These are phyloP conservation scores for Pseudopipra pipra DNA, from an alignment of 2,113 vertebrate genomes.

Conservation along the genomic window DNA sequence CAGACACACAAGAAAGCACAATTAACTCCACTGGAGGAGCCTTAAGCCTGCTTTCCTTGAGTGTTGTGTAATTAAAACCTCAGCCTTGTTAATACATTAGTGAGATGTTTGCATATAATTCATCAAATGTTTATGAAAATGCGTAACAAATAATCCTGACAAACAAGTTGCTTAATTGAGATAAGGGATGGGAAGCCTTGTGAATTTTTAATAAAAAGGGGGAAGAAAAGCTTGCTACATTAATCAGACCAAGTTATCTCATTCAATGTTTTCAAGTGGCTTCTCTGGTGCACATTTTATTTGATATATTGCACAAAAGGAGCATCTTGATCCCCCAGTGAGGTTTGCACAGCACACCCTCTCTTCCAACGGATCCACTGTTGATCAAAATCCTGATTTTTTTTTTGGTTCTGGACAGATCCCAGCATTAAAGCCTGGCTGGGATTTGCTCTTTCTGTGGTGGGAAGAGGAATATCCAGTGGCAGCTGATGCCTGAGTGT, in stretches of 20 bases:
- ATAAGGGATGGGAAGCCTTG: conserved; percentile 60
- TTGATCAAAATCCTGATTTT: background rate
- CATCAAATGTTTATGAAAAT: conserved; percentile 73
- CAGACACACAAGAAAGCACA: background rate
- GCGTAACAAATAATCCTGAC: conserved; percentile 63
- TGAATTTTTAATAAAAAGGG: conserved; percentile 71
- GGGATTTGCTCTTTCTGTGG: background rate
- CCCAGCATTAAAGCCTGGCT: background rate
- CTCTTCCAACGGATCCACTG: background rate
- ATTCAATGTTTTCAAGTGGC: conserved; percentile 14
- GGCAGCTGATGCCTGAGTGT: accelerated
- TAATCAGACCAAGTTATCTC: conserved; percentile 49
- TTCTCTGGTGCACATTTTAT: background rate
- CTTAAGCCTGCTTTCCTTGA: background rate
- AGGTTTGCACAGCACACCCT: background rate
- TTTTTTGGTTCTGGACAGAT: background rate
- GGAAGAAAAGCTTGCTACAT: background rate
- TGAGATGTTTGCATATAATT: conserved; percentile 56
- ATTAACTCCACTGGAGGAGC: background rate
- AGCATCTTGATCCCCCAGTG: background rate
- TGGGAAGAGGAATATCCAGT: background rate
- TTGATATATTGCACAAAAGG: background rate
- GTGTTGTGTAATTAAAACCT: conserved; percentile 54
- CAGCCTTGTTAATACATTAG: conserved; percentile 60
- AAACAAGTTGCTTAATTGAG: conserved; percentile 63